These are phyloP conservation scores for Melanocharis versteri DNA, from an alignment of 2,113 vertebrate genomes.

Conservation along the genomic window DNA sequence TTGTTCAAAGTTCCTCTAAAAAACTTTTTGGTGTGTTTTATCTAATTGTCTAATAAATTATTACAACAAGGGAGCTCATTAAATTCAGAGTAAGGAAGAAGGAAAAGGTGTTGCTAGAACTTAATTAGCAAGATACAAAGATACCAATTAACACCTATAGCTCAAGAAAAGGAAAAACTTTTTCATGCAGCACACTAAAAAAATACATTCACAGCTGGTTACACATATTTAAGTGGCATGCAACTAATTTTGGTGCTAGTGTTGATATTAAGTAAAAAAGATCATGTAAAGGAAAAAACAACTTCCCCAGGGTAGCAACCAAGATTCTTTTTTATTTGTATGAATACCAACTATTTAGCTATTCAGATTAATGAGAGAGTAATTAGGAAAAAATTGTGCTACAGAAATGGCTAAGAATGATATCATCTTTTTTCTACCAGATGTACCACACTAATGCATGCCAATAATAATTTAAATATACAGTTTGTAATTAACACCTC, in stretches of 20 bases:
- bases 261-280: slow-evolving; percentile 49
- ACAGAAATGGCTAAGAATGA: slow-evolving; percentile 12
- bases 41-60: slow-evolving; percentile 77
- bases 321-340: slow-evolving; percentile 2
- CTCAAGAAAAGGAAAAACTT: slow-evolving; percentile 55
- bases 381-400: slow-evolving; percentile 17
- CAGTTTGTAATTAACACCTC: slow-evolving; percentile 46
- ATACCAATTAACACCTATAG: slow-evolving; percentile 86
- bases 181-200: slow-evolving; percentile 54
- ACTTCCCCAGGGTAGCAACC: background rate
- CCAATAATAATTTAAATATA: slow-evolving; percentile 28
- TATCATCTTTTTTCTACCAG: background rate
- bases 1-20: slow-evolving; percentile 41
- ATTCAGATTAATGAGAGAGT: slow-evolving; percentile 35
- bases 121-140: slow-evolving; percentile 84
- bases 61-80: slow-evolving; percentile 77
- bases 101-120: slow-evolving; percentile 78
- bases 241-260: slow-evolving; percentile 60
- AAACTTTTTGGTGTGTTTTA: slow-evolving; percentile 59
- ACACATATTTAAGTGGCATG: slow-evolving; percentile 61
- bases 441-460: background rate
- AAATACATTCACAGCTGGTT: slow-evolving; percentile 75
- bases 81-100: slow-evolving; percentile 74
- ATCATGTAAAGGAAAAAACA: slow-evolving; percentile 4
- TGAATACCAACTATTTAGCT: slow-evolving; percentile 8